Evolutionary conservation across 2,888 invertebrate genomes (phyloP).

Genomic region (Drosophila greeni): DNA sequence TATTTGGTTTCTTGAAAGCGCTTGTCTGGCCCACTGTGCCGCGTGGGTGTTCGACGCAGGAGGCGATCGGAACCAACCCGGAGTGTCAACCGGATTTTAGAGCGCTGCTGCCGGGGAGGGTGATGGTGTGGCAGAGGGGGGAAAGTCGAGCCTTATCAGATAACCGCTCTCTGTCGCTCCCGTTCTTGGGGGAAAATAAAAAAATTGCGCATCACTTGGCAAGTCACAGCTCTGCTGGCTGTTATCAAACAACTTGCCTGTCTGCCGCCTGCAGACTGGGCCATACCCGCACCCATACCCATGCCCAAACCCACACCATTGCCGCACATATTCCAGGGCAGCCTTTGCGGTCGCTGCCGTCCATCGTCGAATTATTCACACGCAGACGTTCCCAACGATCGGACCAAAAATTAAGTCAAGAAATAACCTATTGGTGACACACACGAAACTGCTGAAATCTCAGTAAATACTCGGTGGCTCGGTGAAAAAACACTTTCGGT

Average conservation of each 20-base stretch:
- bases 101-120: not conserved
- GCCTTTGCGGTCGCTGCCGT: constrained; percentile 58
- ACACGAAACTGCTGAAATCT: constrained; percentile 17
- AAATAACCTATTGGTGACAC: constrained; percentile 33
- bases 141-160: constrained; percentile 24
- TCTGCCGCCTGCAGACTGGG: constrained; percentile 40
- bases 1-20: not conserved
- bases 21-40: constrained; percentile 2
- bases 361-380: constrained; percentile 66
- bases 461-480: not conserved
- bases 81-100: constrained; percentile 25
- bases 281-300: constrained; percentile 35
- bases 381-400: constrained; percentile 65
- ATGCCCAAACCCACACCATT: constrained; percentile 24
- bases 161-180: constrained; percentile 8
- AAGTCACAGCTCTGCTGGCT: constrained; percentile 18
- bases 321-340: constrained; percentile 41
- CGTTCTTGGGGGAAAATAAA: constrained; percentile 12
- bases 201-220: constrained; percentile 62
- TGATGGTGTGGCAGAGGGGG: constrained; percentile 1
- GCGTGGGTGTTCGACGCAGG: constrained; percentile 36
- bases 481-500: constrained; percentile 6
- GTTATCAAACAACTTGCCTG: constrained; percentile 50
- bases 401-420: constrained; percentile 45
- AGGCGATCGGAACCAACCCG: constrained; percentile 26